Base-by-base conservation (phyloP, 2,797 vertebrate genomes). In the Esox masquinongy region DNA sequence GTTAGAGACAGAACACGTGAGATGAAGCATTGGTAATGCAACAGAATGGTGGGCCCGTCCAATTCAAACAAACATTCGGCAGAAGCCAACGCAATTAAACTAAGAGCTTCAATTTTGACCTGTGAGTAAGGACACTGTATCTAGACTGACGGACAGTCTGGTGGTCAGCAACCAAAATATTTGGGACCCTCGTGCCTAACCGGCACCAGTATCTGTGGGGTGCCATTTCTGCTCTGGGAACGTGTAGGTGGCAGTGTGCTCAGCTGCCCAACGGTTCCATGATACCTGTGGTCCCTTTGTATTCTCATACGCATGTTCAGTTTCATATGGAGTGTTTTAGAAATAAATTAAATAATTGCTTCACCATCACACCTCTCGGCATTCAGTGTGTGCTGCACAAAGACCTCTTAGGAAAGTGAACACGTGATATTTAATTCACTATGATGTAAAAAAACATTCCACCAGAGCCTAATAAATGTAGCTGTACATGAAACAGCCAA, bases 11-110 rank as follows among this genome's bases (percentile, higher is more conserved):
- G 73, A 84, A 63, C 74, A 75, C 26, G 76, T 76, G 78, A 78
- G 74, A 82, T 80, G 19, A 14, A 63, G 67, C 86, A 85, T 89
- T 83, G 77, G 80, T 75, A 70, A 68, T 82, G 74, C 36, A 80
- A 78, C 6, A 51, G 72, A 82, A 74, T 11, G 4, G 72, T n/a
- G 11, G 76, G 47, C 63, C 63, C 34, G 34, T 85, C 89, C 87
- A 90, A 86, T 64, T 83, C 82, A 88, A 92, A 88, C 83, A 92
- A 85, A 82, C 72, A 59, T 78, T 80, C 87, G 86, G 85, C 86
- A 85, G 80, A 80, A 83, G 79, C 78, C 69, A 16, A 39, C 16
- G 79, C 51, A 83, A 83, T 82, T 84, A 86, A 75, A 61, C 26
- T 81, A 70, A 80, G 79, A 80, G 73, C 77, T 82, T 76, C 61